A percentile compares a stretch with the other conserved stretches of the same genome.
Conservation (phyloP, 2,888 invertebrate species). For the Microctonus brassicae region DNA sequence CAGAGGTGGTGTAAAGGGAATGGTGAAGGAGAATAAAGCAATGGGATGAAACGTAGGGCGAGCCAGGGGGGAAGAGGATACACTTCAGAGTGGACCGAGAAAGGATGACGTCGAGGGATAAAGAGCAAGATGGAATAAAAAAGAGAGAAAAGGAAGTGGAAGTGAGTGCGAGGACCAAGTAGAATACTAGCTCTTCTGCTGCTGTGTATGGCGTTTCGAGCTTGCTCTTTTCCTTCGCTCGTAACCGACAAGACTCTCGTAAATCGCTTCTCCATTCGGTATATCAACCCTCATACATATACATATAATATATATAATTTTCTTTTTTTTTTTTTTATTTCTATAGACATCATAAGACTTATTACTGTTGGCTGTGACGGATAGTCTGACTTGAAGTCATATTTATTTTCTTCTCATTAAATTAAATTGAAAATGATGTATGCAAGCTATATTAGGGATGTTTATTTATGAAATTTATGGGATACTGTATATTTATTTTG, state of each 20-base stretch:
- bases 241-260: constrained; percentile 32
- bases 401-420: not conserved
- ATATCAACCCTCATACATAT: constrained; percentile 22
- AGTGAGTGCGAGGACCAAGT: not conserved
- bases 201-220: constrained; percentile 17
- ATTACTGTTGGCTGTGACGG: constrained; percentile 50
- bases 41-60: constrained; percentile 10
- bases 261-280: constrained; percentile 29
- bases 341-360: constrained; percentile 49
- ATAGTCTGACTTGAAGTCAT: constrained; percentile 17
- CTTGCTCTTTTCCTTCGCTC: constrained; percentile 39
- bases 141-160: constrained; percentile 31
- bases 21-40: constrained; percentile 19
- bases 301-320: not conserved
- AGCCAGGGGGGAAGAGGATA: constrained; percentile 42
- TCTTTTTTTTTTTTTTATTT: constrained; percentile 33
- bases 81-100: constrained; percentile 59
- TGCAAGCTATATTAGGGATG: not conserved
- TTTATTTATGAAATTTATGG: not conserved
- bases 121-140: constrained; percentile 53
- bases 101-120: constrained; percentile 53
- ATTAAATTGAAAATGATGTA: not conserved
- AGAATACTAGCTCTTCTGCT: constrained; percentile 33
- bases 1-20: not conserved
- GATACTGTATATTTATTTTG: no score